Evolutionary conservation across 2,888 invertebrate genomes (phyloP), one percentile per base, ranked within the genome.

Genomic region (Oegoconia quadripuncta): DNA sequence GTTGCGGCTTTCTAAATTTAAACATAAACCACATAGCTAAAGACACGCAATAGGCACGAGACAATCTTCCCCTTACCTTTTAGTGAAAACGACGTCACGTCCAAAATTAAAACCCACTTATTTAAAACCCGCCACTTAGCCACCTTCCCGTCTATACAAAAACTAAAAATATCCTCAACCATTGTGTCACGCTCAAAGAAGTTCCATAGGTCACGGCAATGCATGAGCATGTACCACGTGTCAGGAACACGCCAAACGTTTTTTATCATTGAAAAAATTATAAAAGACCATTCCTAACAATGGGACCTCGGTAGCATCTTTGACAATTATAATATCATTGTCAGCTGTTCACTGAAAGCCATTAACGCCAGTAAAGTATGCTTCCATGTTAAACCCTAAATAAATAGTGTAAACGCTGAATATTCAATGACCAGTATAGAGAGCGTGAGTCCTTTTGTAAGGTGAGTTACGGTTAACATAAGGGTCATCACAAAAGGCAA

Each of bases 401-500:
- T 34, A 44, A 48, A 59, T 58, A 41, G 23, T 2, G 17, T 35
- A 58, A 74, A 64, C 64, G 75, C 51, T 65, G 60, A 66, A 58
- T 69, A 63, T 77, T 53, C 55, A 57, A 58, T 51, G 49, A 49
- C 43, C 50, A 40, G 44, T 49, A 43, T 30, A 48, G 45, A 44
- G 48, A 55, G 60, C 53, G 55, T 69, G 45, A 51, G 56, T 46
- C 64, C 55, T 76, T 78, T 67, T 60, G 51, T 54, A n/a, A n/a
- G n/a, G n/a, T 48, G 50, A 48, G 60, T 63, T 64, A 72, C 69
- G 73, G 77, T 80, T 78, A 82, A 80, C 80, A 77, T 74, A 79
- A 81, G 87, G 87, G 87, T 87, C 87, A 87, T 87, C 87, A 87
- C 86, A 86, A 87, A 83, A 83, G 84, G 75, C 80, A 75, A 64